Base-by-base conservation (phyloP, 2,888 invertebrate genomes). In the Octodonta nipae region DNA sequence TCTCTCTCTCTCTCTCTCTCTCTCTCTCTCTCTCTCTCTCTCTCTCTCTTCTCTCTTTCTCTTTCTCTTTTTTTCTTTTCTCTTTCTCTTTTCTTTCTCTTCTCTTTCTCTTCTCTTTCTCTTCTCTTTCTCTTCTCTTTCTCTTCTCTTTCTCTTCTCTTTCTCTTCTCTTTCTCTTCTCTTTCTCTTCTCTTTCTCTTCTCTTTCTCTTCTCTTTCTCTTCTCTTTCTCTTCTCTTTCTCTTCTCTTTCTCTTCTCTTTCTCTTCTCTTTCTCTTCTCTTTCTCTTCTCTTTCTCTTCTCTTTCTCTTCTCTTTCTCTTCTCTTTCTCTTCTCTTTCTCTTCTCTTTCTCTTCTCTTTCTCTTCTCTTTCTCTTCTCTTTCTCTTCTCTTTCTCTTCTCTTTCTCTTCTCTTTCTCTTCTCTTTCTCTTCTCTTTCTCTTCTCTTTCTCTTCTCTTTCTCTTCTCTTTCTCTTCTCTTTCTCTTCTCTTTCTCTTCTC, bases 1-100 rank as follows among this genome's bases (percentile, higher is more conserved):
- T 31, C 14, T 25, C 31, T 31, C 13, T 31, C 31, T 31, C 24
- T 25, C 31, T 31, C 13, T 20, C 31, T 31, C 24, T 25, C 22
- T 31, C 13, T 20, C 31, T 31, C 14, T 25, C 31, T 31, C 13
- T 31, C 31, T 31, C 24, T 25, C 31, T 31, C 13, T 31, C 22
- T 31, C 24, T 25, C 31, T 31, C 13, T 31, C 22, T 31, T 31
- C 31, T 25, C 24, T 22, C 24, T 13, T 31, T 22, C 31, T 13
- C 24, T 22, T 22, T 13, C 24, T 22, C 31, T 13, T 31, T 22
- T 22, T 13, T 31, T 22, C 31, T 13, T 31, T 22, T 22, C 22
- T 31, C 13, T 13, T 13, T 31, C 13, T 22, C 22, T 31, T 22
- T 25, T 13, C 24, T 22, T 22, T 13, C 24, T 22, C 31, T 13